Conservation (phyloP, 2,888 invertebrate genomes). For the Trissoscelio sp. region DNA sequence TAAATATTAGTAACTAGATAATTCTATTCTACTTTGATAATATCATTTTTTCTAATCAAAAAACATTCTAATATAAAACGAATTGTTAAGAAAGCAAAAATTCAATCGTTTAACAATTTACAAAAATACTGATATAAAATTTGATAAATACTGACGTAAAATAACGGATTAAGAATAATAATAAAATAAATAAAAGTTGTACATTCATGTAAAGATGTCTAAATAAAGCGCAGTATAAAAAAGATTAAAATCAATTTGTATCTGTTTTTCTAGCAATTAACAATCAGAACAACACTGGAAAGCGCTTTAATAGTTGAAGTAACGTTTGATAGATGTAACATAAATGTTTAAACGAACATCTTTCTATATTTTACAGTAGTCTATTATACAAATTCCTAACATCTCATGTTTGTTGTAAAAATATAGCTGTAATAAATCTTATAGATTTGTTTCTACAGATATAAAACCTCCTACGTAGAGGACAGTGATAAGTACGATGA, state of each 20-base stretch:
- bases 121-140: neutral
- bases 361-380: constrained; percentile 20
- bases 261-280: constrained; percentile 5
- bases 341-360: constrained; percentile 20
- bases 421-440: constrained; percentile 48
- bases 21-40: no score
- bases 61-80: neutral
- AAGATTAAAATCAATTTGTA: neutral
- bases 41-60: neutral
- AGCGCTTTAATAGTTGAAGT: constrained; percentile 8
- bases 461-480: constrained; percentile 33
- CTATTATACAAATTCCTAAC: constrained; percentile 43
- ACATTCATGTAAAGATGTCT: neutral
- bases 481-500: constrained; percentile 20
- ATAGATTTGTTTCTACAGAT: constrained; percentile 37
- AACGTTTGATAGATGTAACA: constrained; percentile 33
- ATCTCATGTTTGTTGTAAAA: constrained; percentile 45
- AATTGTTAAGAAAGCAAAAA: neutral
- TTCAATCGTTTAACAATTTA: no score
- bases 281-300: constrained; percentile 26
- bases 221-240: neutral
- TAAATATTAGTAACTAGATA: neutral
- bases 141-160: neutral
- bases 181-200: neutral
- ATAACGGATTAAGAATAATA: neutral